Base-by-base conservation (phyloP, 2,888 invertebrate genomes). In the Euplexia lucipara region DNA sequence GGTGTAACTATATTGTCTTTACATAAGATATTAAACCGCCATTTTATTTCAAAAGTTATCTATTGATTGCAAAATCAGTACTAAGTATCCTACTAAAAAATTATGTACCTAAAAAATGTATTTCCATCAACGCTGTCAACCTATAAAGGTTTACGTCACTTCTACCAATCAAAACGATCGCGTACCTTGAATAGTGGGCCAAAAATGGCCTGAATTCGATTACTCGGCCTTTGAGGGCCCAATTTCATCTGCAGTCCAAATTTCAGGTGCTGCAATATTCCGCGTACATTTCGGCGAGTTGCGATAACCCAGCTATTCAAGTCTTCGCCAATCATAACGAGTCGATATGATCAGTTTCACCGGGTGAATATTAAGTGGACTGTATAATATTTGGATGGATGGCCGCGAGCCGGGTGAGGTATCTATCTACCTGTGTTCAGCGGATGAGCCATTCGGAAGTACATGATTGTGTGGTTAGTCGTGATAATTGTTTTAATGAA, bases 181-280 rank as follows among this genome's bases (percentile, higher is more conserved):
- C 44, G 7, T 57, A 42, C 39, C 45, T 56, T 67, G 47, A 61
- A 64, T 51, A 52, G 49, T 47, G 44, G 35, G 20, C 48, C 66
- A 70, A 79, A 77, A 79, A 74, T 64, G 66, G 49, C 54, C 42
- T 18, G 26, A 69, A 79, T 70, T 74, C 70, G 80, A 75, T 75
- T 61, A 72, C 63, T 20, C 22, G 39, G 75, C 70, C 67, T 78
- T 79, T 78, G 79, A 80, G 67, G 65, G 30, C 48, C 52, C 64
- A 78, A 78, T 75, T 77, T 63, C 37, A 52, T 53, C 49, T 66
- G 72, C 65, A 74, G 47, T 44, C 49, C 61, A 64, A 75, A 74
- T 77, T 77, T 74, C 58, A 66, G 44, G 32, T 57, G 10, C 14
- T 75, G 72, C 80, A 80, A 79, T 79, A 79, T 80, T 69, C 65